A percentile compares a stretch with the other conserved stretches of the same genome.
phyloP scores from a whole-genome alignment of 2,888 invertebrate species.

The Spodoptera picta region DNA sequence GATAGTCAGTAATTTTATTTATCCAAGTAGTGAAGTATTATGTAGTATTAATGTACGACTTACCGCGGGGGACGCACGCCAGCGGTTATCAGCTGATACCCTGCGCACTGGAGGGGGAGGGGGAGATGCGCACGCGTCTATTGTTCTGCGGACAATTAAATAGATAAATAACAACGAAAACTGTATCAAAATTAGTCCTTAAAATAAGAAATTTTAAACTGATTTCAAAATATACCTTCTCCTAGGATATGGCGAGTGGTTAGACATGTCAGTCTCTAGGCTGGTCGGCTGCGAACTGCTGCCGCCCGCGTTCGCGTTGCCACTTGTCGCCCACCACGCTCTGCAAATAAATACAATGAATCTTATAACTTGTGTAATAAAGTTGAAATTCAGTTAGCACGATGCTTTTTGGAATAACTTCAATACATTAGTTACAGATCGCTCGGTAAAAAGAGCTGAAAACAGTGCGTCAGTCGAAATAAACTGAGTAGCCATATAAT shows the following conservation, averaged over 20 bases:
- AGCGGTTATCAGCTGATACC: conserved; percentile 80
- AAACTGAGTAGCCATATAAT: too few species aligned
- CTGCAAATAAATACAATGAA: conserved; percentile 51
- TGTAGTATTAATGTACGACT: conserved; percentile 22
- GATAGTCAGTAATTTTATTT: too few species aligned
- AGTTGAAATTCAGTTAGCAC: too few species aligned
- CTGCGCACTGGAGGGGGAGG: conserved; percentile 81
- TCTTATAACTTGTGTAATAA: not conserved
- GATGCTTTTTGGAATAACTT: too few species aligned
- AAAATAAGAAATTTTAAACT: too few species aligned
- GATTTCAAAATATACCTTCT: conserved; percentile 68
- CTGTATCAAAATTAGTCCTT: too few species aligned
- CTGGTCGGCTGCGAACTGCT: conserved; percentile 86
- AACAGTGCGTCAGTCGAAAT: too few species aligned
- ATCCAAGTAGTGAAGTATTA: too few species aligned
- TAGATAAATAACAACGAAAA: too few species aligned
- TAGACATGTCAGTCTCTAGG: conserved; percentile 79
- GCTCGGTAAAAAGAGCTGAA: too few species aligned
- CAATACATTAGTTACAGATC: too few species aligned
- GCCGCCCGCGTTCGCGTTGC: conserved; percentile 75
- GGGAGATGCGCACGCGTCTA: conserved; percentile 80
- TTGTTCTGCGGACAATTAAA: conserved; percentile 65
- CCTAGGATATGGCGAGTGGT: conserved; percentile 80
- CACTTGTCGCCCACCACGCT: conserved; percentile 78
- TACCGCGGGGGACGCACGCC: conserved; percentile 80